Evolutionary conservation across 2,797 vertebrate genomes (phyloP), one percentile per base, ranked within the genome.

Genomic region (Hypotaenidia philippensis): DNA sequence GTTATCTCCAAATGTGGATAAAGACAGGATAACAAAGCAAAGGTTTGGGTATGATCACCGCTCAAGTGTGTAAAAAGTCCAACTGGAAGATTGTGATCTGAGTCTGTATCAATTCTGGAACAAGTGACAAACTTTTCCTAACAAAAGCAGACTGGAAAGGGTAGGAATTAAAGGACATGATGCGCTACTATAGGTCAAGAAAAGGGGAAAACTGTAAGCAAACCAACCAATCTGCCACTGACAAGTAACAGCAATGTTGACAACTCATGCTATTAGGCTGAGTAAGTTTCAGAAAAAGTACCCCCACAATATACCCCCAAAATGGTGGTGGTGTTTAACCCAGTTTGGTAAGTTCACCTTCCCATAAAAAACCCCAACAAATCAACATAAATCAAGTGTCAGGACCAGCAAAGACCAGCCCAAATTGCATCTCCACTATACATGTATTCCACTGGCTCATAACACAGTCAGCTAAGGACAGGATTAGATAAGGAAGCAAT

Each of bases 401-500:
- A 76, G 10, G 40, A 75, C 15, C 57, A 81, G 65, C 13, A 55
- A 70, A 83, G 31, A 70, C 7, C 64, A 93, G 49, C 34, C 50
- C 0, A 8, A 82, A 61, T 47, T 72, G 34, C 36, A 77, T 64
- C 56, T 75, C 36, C 15, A 31, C 71, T 92, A 38, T n/a, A 38
- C 53, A 29, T 10, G 15, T 38, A 56, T 69, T 36, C 56, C 32
- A 78, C 18, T 72, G 77, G 70, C 84, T 68, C 45, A 32, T 36
- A 93, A 68, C 11, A 72, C 36, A 83, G 64, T 55, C 55, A 89
- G 10, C 50, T 80, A 89, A 83, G 47, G 41, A 40, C 61, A 72
- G 47, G 52, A 88, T 57, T 81, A 92, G 87, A 86, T 82, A 86
- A 66, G 59, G 70, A 93, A 86, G 59, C 59, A 86, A 52, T 76